Evolutionary conservation across 1,140 invertebrate species (phyloP), one percentile per base, ranked within the genome.

Genomic region (Drosophila serrata): DNA sequence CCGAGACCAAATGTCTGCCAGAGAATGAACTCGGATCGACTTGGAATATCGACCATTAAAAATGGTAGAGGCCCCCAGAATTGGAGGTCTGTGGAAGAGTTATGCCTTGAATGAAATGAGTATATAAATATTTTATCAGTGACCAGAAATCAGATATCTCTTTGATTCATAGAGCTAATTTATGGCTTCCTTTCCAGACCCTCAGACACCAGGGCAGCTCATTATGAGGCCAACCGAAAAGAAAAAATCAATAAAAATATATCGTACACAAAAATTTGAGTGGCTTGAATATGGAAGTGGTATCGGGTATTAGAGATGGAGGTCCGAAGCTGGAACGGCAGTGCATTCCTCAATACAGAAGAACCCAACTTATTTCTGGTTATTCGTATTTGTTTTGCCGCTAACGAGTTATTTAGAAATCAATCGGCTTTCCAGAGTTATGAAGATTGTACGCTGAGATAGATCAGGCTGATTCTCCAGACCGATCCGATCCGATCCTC

Each of bases 161-260:
- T 81, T 91, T 91, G 90, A 91, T 91, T 91, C 88, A 91, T 91
- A 91, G 90, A 91, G 70, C 88, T 91, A 91, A 91, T 91, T 91
- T 91, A 91, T 91, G 75, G 85, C 88, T 88, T 88, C 88, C 87
- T 91, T 68, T 91, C 75, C 84, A 87, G 84, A 86, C 82, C 79
- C 67, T 72, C 61, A 67, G 82, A 87, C 82, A 86, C 82, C 82
- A 86, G 45, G 31, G 40, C 61, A 75, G 61, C 81, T 87, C 82
- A 87, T 87, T 87, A 87, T 88, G 82, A 88, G 42, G 43, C 68
- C 51, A 57, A 59, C 67, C 67, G 11, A 77, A 82, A n/a, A n/a
- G n/a, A n/a, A n/a, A n/a, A 82, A 55, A 88, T 87, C 82, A 87
- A 87, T 87, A 87, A 84, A 87, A 80, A 88, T 74, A 88, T 82